These are phyloP conservation scores for Alcis repandata DNA, from an alignment of 2,888 invertebrate species.

Conservation along the genomic window DNA sequence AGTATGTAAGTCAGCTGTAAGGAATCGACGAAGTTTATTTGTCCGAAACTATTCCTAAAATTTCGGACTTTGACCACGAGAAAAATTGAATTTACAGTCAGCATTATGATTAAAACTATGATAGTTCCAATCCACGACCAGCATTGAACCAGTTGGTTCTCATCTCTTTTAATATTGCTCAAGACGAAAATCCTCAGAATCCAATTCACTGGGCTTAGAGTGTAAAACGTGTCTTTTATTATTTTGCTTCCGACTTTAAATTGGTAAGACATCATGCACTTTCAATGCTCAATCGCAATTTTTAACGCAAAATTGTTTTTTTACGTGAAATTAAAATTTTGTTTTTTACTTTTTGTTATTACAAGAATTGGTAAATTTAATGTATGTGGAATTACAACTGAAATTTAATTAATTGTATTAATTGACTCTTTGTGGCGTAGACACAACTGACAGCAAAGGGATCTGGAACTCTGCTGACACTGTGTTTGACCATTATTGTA, in stretches of 20 bases:
- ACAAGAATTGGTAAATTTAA: background rate
- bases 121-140: constrained; percentile 17
- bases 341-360: no score
- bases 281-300: no score
- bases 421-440: background rate
- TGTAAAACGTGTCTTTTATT: constrained; percentile 28
- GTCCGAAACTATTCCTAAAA: background rate
- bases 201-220: constrained; percentile 15
- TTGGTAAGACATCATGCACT: background rate
- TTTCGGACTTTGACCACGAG: constrained; percentile 5
- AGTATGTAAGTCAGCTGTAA: constrained; percentile 43
- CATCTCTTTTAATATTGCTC: constrained; percentile 18
- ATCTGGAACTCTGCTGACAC: background rate
- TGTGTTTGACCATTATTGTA: background rate
- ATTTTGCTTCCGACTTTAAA: constrained; percentile 15
- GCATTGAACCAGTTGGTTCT: constrained; percentile 2
- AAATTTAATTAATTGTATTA: background rate
- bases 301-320: background rate
- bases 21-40: constrained; percentile 40
- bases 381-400: background rate
- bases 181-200: constrained; percentile 23
- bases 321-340: background rate
- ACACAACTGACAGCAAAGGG: background rate
- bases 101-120: background rate
- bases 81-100: constrained; percentile 11